phyloP scores from a whole-genome alignment of 1,140 invertebrate species.

The Drosophila bifasciata region DNA sequence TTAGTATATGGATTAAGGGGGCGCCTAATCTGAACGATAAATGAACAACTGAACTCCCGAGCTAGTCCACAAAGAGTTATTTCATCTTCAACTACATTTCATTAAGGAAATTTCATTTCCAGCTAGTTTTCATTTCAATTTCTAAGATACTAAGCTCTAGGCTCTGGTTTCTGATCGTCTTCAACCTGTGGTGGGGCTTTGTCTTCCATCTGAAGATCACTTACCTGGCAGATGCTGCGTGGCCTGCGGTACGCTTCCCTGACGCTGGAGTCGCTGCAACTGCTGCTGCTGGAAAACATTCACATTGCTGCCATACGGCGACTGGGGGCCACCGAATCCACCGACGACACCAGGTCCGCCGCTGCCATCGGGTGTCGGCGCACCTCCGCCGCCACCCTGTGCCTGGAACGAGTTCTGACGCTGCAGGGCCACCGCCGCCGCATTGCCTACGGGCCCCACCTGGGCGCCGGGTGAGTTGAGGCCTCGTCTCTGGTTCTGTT shows the following conservation, averaged over 20 bases:
- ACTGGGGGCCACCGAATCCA: constrained; percentile 82
- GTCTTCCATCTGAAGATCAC: constrained; percentile 5
- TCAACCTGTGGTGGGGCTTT: not conserved
- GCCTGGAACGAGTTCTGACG: constrained; percentile 81
- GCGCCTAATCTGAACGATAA: constrained; percentile 11
- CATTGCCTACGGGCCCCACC: constrained; percentile 52
- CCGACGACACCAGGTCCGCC: constrained; percentile 51
- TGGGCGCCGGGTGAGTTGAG: constrained; percentile 85
- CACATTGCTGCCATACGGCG: constrained; percentile 83
- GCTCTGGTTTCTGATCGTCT: too few relatives aligned
- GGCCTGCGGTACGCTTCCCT: constrained; percentile 87
- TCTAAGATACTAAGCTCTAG: too few relatives aligned
- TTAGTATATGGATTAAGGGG: constrained; percentile 47
- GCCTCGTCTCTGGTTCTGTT: constrained; percentile 84
- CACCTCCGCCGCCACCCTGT: constrained; percentile 79
- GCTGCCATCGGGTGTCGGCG: constrained; percentile 71
- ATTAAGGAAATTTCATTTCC: too few relatives aligned
- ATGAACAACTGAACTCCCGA: not conserved
- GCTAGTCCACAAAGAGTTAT: not conserved
- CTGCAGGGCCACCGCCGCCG: constrained; percentile 50
- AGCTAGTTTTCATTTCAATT: too few relatives aligned
- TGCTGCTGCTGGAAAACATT: constrained; percentile 77
- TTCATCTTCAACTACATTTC: too few relatives aligned
- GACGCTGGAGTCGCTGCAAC: constrained; percentile 87
- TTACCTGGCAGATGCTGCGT: constrained; percentile 89